Base-by-base conservation (phyloP, 2,888 invertebrate species). In the Ernsta delagoae region DNA sequence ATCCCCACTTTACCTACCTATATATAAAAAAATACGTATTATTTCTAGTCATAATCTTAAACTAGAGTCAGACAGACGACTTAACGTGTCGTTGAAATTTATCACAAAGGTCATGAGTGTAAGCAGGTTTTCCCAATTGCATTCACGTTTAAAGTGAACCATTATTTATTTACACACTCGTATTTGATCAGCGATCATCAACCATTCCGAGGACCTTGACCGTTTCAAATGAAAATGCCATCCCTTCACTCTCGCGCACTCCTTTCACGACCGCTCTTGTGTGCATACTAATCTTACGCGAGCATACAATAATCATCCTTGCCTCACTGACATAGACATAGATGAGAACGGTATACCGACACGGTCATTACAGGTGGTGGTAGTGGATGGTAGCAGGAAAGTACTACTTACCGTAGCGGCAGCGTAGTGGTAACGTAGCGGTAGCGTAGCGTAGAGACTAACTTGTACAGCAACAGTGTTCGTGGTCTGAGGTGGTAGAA, bases 401-500 rank as follows among this genome's bases (percentile, higher is more conserved):
- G n/a, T n/a, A n/a, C n/a, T n/a, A n/a, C n/a, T n/a, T n/a, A n/a
- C n/a, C n/a, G n/a, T n/a, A n/a, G n/a, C n/a, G n/a, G n/a, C n/a
- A n/a, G n/a, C n/a, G n/a, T n/a, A n/a, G n/a, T n/a, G n/a, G n/a
- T n/a, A n/a, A n/a, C n/a, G n/a, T n/a, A n/a, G n/a, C n/a, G n/a
- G n/a, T n/a, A n/a, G n/a, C n/a, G n/a, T n/a, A n/a, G 80, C 80
- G 78, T 75, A 64, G 84, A 88, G 86, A 88, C 87, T 89, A 88
- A 89, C 89, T 88, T 83, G 83, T 83, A 82, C 84, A 80, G 75
- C 75, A 74, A 71, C 75, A 70, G 69, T 72, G 72, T 74, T 75
- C 71, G 62, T 71, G 66, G 72, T 62, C 73, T 65, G 68, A 68
- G 64, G 74, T 60, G 73, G 72, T 75, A 78, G 80, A 80, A 78